phyloP scores from a whole-genome alignment of 2,797 vertebrate genomes.

The Sebastes steindachneri region DNA sequence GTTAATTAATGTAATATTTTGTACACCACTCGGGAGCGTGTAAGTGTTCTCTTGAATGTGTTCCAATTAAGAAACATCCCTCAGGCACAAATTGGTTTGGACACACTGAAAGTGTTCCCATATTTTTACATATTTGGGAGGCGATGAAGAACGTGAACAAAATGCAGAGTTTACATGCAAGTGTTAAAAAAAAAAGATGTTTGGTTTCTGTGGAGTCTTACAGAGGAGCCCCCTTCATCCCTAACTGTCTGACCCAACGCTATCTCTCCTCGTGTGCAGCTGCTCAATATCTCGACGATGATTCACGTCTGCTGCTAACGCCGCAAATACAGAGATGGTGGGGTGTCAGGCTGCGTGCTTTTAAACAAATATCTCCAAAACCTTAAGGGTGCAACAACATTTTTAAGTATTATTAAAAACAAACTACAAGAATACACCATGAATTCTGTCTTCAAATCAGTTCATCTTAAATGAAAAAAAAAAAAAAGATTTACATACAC shows the following conservation, averaged over 20 bases:
- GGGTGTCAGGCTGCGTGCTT: conserved; percentile 53
- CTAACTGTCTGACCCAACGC: conserved; percentile 63
- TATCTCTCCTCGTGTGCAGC: conserved; percentile 63
- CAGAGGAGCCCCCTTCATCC: conserved; percentile 34
- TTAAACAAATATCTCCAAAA: conserved; percentile 46
- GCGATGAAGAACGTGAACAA: conserved; percentile 61
- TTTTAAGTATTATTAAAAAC: conserved; percentile 29
- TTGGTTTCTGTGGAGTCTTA: conserved; percentile 20
- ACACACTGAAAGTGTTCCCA: conserved; percentile 62
- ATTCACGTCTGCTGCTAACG: conserved; percentile 75
- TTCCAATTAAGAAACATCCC: conserved; percentile 81
- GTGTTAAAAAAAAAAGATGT: conserved; percentile 28
- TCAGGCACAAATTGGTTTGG: conserved; percentile 71
- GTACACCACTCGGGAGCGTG: conserved; percentile 78
- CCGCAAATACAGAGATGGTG: conserved; percentile 74
- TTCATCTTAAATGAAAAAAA: neutral
- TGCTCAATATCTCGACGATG: conserved; percentile 63
- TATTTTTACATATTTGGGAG: conserved; percentile 67
- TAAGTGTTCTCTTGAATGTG: conserved; percentile 78
- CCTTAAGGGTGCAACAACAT: conserved; percentile 20
- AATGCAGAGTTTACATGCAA: conserved; percentile 54
- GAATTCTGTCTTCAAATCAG: neutral
- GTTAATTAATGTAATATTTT: conserved; percentile 83
- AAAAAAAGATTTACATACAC: conserved; percentile 21
- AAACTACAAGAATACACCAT: neutral